Conservation (phyloP, 2,888 invertebrate genomes). For the Pseudolycoriella hygida region DNA sequence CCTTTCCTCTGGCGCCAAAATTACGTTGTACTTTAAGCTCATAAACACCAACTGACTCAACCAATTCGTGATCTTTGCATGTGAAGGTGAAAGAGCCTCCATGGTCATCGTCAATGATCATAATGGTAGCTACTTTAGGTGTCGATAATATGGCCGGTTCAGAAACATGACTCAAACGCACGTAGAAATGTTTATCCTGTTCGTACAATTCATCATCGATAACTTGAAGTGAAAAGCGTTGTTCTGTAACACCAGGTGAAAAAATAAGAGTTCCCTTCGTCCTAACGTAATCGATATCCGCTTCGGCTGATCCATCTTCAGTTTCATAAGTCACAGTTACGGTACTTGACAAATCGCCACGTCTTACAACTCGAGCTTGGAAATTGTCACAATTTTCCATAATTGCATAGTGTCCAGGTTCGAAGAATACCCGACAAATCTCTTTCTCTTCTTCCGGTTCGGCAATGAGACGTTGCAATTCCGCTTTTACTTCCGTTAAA, state of each 20-base stretch:
- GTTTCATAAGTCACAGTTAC: slow-evolving; percentile 83
- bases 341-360: slow-evolving; percentile 61
- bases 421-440: slow-evolving; percentile 67
- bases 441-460: slow-evolving; percentile 44
- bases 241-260: slow-evolving; percentile 72
- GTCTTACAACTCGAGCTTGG: slow-evolving; percentile 70
- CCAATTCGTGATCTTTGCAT: slow-evolving; percentile 65
- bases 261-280: slow-evolving; percentile 76
- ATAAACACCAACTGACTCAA: slow-evolving; percentile 81
- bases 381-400: slow-evolving; percentile 96
- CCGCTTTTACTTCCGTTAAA: slow-evolving; percentile 60
- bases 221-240: slow-evolving; percentile 76
- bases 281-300: slow-evolving; percentile 85
- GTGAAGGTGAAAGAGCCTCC: slow-evolving; percentile 91
- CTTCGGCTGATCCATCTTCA: slow-evolving; percentile 94
- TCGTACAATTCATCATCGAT: slow-evolving; percentile 99
- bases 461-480: slow-evolving; percentile 47
- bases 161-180: slow-evolving; percentile 55
- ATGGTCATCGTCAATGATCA: slow-evolving; percentile 98
- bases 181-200: slow-evolving; percentile 97
- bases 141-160: slow-evolving; percentile 55
- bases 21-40: slow-evolving; percentile 73
- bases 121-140: slow-evolving; percentile 87
- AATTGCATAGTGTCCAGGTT: slow-evolving; percentile 95
- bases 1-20: slow-evolving; percentile 87